Base-by-base conservation (phyloP, 2,888 invertebrate genomes). In the Agriopis aurantiaria region DNA sequence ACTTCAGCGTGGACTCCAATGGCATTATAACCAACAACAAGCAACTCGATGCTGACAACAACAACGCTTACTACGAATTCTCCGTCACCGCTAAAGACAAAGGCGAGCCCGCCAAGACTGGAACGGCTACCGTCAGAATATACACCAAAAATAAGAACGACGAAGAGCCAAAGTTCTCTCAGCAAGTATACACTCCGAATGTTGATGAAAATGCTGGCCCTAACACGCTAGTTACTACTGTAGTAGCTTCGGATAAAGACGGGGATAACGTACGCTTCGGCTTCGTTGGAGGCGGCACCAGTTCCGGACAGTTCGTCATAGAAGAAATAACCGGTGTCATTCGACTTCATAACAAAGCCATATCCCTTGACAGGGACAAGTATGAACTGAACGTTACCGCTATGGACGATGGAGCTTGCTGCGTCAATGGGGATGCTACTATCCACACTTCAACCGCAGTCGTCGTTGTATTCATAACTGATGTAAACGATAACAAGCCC, bases 61-160 rank as follows among this genome's bases (percentile, higher is more conserved):
- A 99, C 86, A 98, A 98, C 87, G 98, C 98, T 55, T 99, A 99
- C 89, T 99, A 99, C 85, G 98, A 99, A 88, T 98, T 99, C 85
- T 96, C 96, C 45, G 98, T 99, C 33, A 98, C 98, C 3, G 99
- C 99, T 9, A 98, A 97, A 87, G 99, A 99, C 86, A 98, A 98
- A 91, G 99, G 99, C 7, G 98, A 98, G 87, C 98, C 99, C 0
- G 96, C 98, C 0, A 97, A 98, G 88, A 98, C 97, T 0, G 99
- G 99, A 59, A 97, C 97, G 0, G 99, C 99, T 0, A 99, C 98
- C 0, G 99, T 99, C 14, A 96, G 99, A 69, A 97, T 99, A 68
- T 99, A 99, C 86, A 99, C 99, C n/a, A 98, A 98, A 85, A 99
- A 99, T 85, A 99, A 99, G 91, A 99, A 99, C 90, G 99, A 99